These are phyloP conservation scores for Lota lota DNA, from an alignment of 2,113 vertebrate species.

Conservation along the genomic window DNA sequence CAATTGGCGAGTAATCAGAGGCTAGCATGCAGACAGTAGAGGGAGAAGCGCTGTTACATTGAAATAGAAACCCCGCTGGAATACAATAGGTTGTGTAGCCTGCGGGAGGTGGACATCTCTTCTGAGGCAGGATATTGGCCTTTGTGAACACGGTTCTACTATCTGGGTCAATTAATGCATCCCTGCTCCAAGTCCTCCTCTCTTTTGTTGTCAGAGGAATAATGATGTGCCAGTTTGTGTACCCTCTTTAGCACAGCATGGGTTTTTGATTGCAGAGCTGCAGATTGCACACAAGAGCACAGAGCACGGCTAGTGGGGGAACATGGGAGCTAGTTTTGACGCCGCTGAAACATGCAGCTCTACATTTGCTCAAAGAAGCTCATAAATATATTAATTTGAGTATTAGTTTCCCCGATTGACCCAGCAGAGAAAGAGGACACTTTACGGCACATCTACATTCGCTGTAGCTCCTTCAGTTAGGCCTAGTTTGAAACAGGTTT, in stretches of 20 bases:
- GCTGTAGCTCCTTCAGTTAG: background rate
- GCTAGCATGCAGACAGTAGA: conserved; percentile 29
- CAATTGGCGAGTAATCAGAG: conserved; percentile 45
- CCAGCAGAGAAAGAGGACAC: conserved; percentile 33
- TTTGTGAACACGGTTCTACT: conserved; percentile 63
- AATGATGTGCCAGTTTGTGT: conserved; percentile 44
- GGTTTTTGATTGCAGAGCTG: conserved; percentile 27
- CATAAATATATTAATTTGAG: conserved; percentile 55
- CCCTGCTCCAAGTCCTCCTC: conserved; percentile 58
- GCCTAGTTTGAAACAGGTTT: conserved; percentile 16
- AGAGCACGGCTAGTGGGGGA: conserved; percentile 10
- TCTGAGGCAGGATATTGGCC: conserved; percentile 60
- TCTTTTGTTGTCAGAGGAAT: conserved; percentile 55
- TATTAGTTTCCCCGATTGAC: conserved; percentile 49
- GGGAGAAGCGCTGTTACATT: conserved; percentile 49
- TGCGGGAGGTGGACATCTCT: conserved; percentile 40
- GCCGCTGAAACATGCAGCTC: conserved; percentile 20
- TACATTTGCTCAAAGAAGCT: conserved; percentile 32
- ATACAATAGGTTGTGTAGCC: conserved; percentile 58
- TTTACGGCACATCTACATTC: conserved; percentile 20
- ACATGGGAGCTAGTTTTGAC: conserved; percentile 8
- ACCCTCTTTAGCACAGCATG: conserved; percentile 35
- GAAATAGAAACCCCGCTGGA: conserved; percentile 61
- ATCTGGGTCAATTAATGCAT: conserved; percentile 68
- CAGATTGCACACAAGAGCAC: conserved; percentile 21